Percentiles rank a stretch among this genome's conserved stretches.
These are phyloP conservation scores for Chirona hameri DNA, from an alignment of 2,888 invertebrate genomes.

Conservation along the genomic window DNA sequence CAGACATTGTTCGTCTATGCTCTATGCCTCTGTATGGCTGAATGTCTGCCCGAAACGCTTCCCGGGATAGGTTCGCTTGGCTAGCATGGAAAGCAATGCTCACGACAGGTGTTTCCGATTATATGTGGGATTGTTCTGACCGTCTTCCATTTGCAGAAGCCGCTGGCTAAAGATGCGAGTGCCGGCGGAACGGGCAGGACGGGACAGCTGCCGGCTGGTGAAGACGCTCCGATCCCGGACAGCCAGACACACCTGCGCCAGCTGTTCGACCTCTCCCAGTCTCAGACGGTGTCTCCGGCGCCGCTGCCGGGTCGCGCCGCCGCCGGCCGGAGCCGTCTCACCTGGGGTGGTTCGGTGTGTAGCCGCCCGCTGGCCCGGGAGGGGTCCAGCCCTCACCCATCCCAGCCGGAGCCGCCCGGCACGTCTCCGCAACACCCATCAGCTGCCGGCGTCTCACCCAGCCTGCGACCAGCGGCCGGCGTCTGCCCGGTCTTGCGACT, in stretches of 20 bases:
- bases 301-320: background rate
- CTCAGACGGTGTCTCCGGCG: background rate
- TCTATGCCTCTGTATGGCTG: too few relatives aligned
- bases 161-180: too few relatives aligned
- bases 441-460: background rate
- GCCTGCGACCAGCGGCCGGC: background rate
- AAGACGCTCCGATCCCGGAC: background rate
- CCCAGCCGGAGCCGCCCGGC: background rate
- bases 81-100: too few relatives aligned
- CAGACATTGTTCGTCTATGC: too few relatives aligned
- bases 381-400: background rate
- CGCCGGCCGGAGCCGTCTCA: background rate
- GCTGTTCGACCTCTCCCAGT: constrained; percentile 6
- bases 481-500: background rate
- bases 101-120: too few relatives aligned
- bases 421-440: background rate
- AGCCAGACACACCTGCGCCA: background rate
- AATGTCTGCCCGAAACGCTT: too few relatives aligned
- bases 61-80: too few relatives aligned
- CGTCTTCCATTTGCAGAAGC: too few relatives aligned
- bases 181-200: too few relatives aligned
- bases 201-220: too few relatives aligned
- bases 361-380: background rate
- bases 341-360: background rate
- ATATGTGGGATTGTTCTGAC: too few relatives aligned